Base-by-base conservation (phyloP, 2,113 vertebrate species). In the Clarias gariepinus region DNA sequence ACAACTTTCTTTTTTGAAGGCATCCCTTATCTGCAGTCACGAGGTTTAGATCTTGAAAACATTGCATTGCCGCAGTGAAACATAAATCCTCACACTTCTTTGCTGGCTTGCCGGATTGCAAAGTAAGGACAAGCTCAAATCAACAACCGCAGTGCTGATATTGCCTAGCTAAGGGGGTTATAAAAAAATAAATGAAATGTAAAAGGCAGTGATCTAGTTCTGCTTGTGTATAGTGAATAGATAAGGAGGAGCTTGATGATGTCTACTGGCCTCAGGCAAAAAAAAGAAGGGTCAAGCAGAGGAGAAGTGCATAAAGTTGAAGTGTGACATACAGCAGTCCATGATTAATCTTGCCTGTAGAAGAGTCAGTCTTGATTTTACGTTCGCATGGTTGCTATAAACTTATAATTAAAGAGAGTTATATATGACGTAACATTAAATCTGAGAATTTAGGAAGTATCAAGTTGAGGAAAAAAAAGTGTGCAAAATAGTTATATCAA, bases 211-310 rank as follows among this genome's bases (percentile, higher is more conserved):
- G 78, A 81, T 86, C 53, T n/a, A 5, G 55, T 52, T 73, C 53
- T 82, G 61, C 41, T 76, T 80, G 84, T 80, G 63, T 71, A 57
- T 18, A 52, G 30, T 81, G 77, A 53, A 81, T 21, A 55, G 25
- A 13, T 74, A 41, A 53, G 57, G 16, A 4, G 30, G 25, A 71
- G n/a, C 30, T 33, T 52, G 61, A 86, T 88, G 81, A 68, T 21
- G 63, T 88, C 81, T 88, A 52, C 33, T 58, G 33, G 58, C 76
- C 68, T 33, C n/a, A 23, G 73, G 84, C 71, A 79, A n/a, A 78
- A 68, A n/a, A 81, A 76, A 3, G 55, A 47, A 47, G 77, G 64
- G 88, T 89, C 88, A 83, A 36, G 73, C 23, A 83, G 30, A 88
- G 85, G 81, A 52, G 63, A 81, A 61, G 41, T 28, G 57, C 33